Evolutionary conservation across 2,113 vertebrate genomes (phyloP), one percentile per base, ranked within the genome.

Genomic region (Silurus asotus): DNA sequence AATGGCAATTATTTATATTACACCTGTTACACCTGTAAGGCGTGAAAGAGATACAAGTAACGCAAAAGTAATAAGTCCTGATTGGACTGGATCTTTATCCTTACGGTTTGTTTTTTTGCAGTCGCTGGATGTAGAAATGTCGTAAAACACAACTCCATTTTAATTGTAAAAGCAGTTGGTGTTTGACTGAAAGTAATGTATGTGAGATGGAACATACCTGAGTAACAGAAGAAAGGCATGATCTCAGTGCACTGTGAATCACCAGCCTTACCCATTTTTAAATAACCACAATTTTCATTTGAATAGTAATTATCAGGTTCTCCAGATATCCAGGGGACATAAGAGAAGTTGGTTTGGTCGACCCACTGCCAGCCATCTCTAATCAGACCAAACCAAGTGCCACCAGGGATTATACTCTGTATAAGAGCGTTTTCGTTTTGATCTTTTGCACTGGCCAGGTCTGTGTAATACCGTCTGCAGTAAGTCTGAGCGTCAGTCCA

Each of bases 281-380:
- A 9, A 64, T 8, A 51, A 48, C 11, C 86, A 59, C 87, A 88
- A 45, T 70, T 19, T 15, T 14, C 61, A 8, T 48, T 8, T 10
- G 23, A 4, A 8, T 2, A 0, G 6, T 0, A 1, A 4, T 83
- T 78, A 59, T 65, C 4, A 67, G 78, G 83, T 7, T 75, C 15
- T 17, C 25, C 14, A 51, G 11, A 4, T 8, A 0, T 23, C 77
- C 87, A 84, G 49, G 10, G 56, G 45, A 75, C 4, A 51, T 19
- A 37, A 61, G 65, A 56, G 19, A 80, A 49, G 13, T 58, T 49
- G 25, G 55, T 74, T 9, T 28, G 20, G 61, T 87, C 86, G 6
- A 83, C 72, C 87, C 87, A 84, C 51, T 82, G 81, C 87, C 78
- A 88, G 9, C 1, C 4, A 0, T 85, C 69, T 85, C 72, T 76